Evolutionary conservation across 2,797 vertebrate species (phyloP).

Genomic region (Eurystomus glaucurus): DNA sequence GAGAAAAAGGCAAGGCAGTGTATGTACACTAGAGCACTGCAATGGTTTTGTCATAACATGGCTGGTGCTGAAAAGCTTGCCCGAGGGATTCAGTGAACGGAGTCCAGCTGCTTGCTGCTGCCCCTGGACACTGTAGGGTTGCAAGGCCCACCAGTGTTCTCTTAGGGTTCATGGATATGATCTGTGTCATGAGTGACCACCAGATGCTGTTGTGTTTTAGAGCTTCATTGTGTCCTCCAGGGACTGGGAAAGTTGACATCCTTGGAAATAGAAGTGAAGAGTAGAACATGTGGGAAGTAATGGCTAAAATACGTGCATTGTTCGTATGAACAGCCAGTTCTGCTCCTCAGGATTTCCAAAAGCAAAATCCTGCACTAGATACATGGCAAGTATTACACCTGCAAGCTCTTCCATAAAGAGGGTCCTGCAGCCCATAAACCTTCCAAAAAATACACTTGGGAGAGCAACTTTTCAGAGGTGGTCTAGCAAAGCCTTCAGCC

Average conservation of each 20-base stretch:
- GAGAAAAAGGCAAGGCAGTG: not conserved
- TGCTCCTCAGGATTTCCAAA: not conserved
- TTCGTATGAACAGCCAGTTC: not conserved
- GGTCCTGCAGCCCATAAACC: not conserved
- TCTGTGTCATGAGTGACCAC: not conserved
- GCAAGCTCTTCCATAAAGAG: not conserved
- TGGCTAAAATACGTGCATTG: not conserved
- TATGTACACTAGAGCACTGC: rapidly evolving
- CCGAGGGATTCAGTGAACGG: not conserved
- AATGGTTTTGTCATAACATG: not conserved
- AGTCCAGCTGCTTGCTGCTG: not conserved
- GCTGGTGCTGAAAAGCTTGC: not conserved
- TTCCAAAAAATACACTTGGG: not conserved
- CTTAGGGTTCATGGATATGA: not conserved
- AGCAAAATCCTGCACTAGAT: not conserved
- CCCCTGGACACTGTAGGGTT: not conserved
- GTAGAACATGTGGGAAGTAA: not conserved
- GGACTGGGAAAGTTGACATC: not conserved
- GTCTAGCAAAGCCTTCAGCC: not conserved
- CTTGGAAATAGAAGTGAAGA: not conserved
- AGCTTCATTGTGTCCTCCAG: not conserved
- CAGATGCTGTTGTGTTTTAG: not conserved
- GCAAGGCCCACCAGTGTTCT: not conserved
- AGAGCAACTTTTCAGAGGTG: not conserved
- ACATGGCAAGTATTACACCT: not conserved